Evolutionary conservation across 2,888 invertebrate genomes (phyloP), one percentile per base, ranked within the genome.

Genomic region (Apodemia zela): DNA sequence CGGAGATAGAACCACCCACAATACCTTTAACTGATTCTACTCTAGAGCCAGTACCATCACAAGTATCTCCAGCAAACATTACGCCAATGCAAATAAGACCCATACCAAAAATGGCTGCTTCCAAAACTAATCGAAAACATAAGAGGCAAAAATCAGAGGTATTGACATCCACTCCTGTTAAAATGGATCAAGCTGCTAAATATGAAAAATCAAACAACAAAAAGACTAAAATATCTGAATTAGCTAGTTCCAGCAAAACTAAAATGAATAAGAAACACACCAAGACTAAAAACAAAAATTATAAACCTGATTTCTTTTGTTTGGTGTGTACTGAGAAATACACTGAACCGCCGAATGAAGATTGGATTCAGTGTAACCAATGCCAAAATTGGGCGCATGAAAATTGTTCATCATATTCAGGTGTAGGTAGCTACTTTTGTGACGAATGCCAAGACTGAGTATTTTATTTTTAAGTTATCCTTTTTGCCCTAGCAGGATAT

Each of bases 321-420:
- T 65, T 60, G 11, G 63, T 66, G 59, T 66, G 66, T 47, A 29
- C 61, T 42, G 65, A 67, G 5, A 62, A 64, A 59, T 69, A 66
- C 49, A 62, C 33, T 60, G 61, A 69, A 38, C 67, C 66, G 13
- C 67, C 63, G 18, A 45, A 60, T 1, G 67, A 66, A 66, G 66
- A 69, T 38, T 67, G 62, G 65, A 67, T 67, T 60, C 59, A 67
- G 60, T 67, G 66, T 60, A 63, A 38, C 51, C 63, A 66, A 18
- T 68, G 67, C 47, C 62, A 60, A 57, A 66, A 51, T 35, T 67
- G 69, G 65, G 62, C 62, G 21, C 63, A 67, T 62, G 10, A 15
- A 3, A n/a, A n/a, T n/a, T n/a, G n/a, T n/a, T n/a, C n/a, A n/a
- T n/a, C n/a, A n/a, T n/a, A n/a, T n/a, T n/a, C n/a, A n/a, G n/a